Evolutionary conservation across 2,797 vertebrate species (phyloP).

Genomic region (Melopsittacus undulatus): DNA sequence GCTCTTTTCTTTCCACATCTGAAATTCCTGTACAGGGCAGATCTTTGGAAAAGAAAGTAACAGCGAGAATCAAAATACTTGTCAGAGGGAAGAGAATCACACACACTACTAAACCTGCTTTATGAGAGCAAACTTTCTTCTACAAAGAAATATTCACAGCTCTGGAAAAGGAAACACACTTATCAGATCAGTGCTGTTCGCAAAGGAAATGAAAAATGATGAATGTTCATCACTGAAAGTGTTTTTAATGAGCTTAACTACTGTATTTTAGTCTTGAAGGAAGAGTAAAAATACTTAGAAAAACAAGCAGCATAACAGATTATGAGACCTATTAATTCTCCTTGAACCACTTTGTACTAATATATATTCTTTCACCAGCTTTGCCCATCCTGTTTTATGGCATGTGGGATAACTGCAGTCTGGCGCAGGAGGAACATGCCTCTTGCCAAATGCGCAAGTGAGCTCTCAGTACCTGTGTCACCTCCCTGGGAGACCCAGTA

Average conservation of each 20-base stretch:
- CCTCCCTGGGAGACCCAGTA: background rate
- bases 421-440: background rate
- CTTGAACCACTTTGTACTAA: background rate
- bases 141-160: background rate
- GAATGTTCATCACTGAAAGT: slow-evolving; percentile 45
- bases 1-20: background rate
- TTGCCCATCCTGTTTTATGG: background rate
- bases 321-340: background rate
- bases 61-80: background rate
- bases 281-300: slow-evolving; percentile 37
- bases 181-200: slow-evolving; percentile 49
- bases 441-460: background rate
- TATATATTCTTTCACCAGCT: background rate
- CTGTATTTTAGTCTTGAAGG: background rate
- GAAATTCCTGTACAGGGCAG: background rate
- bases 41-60: slow-evolving; percentile 19
- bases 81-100: background rate
- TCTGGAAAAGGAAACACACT: slow-evolving; percentile 62
- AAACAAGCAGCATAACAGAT: background rate
- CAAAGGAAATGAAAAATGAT: slow-evolving; percentile 62
- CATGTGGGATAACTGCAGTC: slow-evolving; percentile 8
- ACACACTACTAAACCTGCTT: background rate
- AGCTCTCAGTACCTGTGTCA: background rate
- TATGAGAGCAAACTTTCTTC: slow-evolving; percentile 43
- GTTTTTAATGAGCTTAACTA: slow-evolving; percentile 41